A percentile compares a stretch with the other conserved stretches of the same genome.
Evolutionary conservation across 1,140 invertebrate species (phyloP).

Genomic region (Proctacanthus coquilletti): DNA sequence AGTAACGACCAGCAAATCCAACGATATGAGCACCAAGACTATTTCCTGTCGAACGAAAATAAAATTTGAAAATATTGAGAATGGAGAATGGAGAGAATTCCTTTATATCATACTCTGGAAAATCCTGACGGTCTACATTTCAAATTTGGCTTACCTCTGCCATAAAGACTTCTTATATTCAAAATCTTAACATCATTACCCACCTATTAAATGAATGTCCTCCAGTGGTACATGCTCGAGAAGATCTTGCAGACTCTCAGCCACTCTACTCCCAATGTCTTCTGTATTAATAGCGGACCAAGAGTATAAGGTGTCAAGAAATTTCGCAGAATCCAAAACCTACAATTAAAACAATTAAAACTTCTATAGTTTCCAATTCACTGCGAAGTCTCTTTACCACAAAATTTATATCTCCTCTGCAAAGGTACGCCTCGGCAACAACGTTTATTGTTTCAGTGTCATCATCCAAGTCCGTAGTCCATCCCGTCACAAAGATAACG

Average conservation of each 20-base stretch:
- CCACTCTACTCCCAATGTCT: slow-evolving; percentile 19
- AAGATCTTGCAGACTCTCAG: slow-evolving; percentile 14
- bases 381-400: slow-evolving; percentile 14
- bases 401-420: slow-evolving; percentile 24
- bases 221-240: slow-evolving; percentile 12
- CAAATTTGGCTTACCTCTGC: too few species aligned
- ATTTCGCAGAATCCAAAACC: slow-evolving; percentile 20
- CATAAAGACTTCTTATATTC: too few species aligned
- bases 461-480: slow-evolving; percentile 21
- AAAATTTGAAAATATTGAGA: too few species aligned
- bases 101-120: too few species aligned
- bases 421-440: slow-evolving; percentile 20
- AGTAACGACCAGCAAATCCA: slow-evolving; percentile 2
- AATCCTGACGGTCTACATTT: too few species aligned
- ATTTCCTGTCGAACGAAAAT: slow-evolving; percentile 2
- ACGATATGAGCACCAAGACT: slow-evolving; percentile 3
- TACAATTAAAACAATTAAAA: slow-evolving; percentile 6
- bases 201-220: slow-evolving; percentile 26
- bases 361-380: too few species aligned
- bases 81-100: too few species aligned
- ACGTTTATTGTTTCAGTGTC: slow-evolving; percentile 17
- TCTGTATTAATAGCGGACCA: slow-evolving; percentile 29
- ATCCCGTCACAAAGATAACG: slow-evolving; percentile 24
- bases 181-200: too few species aligned
- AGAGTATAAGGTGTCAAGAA: slow-evolving; percentile 25